A percentile compares a stretch with the other conserved stretches of the same genome.
Conservation (phyloP, 2,113 vertebrate genomes). For the Eptesicus fuscus region DNA sequence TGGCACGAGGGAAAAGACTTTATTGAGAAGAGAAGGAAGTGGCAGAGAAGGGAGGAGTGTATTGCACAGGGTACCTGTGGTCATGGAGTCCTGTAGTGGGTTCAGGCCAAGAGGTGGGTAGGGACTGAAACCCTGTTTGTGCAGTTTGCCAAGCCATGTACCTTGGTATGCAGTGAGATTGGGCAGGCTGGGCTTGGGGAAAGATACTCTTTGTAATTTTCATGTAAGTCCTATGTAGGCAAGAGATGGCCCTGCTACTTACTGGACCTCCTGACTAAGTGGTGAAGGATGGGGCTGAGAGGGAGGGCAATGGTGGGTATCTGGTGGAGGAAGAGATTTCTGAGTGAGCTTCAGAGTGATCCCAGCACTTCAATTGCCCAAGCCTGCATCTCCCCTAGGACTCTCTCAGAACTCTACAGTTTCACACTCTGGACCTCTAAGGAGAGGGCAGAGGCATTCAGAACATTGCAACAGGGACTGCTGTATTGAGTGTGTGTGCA, state of each 20-base stretch:
- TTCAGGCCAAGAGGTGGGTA: accelerated
- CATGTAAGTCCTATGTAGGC: not conserved
- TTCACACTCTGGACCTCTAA: not conserved
- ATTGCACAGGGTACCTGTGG: not conserved
- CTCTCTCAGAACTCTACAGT: not conserved
- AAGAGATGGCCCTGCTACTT: not conserved
- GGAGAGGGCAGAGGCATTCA: not conserved
- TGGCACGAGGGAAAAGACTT: not conserved
- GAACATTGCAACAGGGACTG: not conserved
- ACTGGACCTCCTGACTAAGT: not conserved
- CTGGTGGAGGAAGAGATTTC: not conserved
- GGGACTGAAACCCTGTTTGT: not conserved
- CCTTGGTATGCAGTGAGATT: not conserved
- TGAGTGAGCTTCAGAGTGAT: not conserved
- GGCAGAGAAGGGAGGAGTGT: not conserved
- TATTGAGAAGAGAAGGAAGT: not conserved
- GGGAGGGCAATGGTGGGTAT: too few relatives aligned
- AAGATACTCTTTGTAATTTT: not conserved
- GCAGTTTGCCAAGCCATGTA: not conserved
- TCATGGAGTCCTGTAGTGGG: not conserved
- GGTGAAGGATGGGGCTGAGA: not conserved
- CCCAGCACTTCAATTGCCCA: not conserved
- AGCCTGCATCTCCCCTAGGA: not conserved
- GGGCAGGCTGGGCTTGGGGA: accelerated
- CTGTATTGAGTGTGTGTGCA: not conserved